A percentile compares a stretch with the other conserved stretches of the same genome.
phyloP scores from a whole-genome alignment of 2,113 vertebrate genomes.

The Boleophthalmus pectinirostris region DNA sequence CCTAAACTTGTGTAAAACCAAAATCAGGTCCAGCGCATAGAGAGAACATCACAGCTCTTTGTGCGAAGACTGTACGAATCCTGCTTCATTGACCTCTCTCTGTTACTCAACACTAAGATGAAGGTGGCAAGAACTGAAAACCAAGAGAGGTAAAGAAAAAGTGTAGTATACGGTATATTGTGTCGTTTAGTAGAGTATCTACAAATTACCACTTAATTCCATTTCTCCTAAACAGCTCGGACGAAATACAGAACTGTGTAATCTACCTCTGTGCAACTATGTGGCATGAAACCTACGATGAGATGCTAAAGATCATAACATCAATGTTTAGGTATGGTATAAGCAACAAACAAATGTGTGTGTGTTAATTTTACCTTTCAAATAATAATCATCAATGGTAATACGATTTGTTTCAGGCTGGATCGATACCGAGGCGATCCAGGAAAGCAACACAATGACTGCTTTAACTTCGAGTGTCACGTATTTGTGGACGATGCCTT shows the following conservation, averaged over 20 bases:
- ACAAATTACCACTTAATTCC: neutral
- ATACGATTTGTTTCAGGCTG: conserved; percentile 59
- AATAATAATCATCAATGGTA: neutral
- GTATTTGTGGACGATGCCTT: conserved; percentile 79
- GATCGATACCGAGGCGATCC: conserved; percentile 79
- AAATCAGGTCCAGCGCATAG: conserved; percentile 76
- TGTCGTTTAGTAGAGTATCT: neutral
- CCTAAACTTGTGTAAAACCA: neutral
- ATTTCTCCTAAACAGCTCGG: conserved; percentile 40
- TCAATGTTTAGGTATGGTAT: conserved; percentile 83
- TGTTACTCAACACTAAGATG: conserved; percentile 80
- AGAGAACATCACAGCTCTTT: conserved; percentile 81
- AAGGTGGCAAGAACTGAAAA: conserved; percentile 64
- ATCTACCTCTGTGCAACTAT: conserved; percentile 84
- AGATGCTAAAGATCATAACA: conserved; percentile 83
- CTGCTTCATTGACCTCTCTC: conserved; percentile 80
- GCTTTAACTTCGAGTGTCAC: conserved; percentile 80
- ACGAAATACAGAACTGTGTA: conserved; percentile 69
- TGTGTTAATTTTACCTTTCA: neutral
- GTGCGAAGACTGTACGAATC: conserved; percentile 81
- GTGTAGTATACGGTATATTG: neutral
- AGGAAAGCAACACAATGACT: conserved; percentile 74
- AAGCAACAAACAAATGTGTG: conserved; percentile 3
- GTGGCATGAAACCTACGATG: conserved; percentile 84
- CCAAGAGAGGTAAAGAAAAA: conserved; percentile 61